A percentile compares a stretch with the other conserved stretches of the same genome.
phyloP scores from a whole-genome alignment of 2,888 invertebrate species.

The Hirtodrosophila alboralis region DNA sequence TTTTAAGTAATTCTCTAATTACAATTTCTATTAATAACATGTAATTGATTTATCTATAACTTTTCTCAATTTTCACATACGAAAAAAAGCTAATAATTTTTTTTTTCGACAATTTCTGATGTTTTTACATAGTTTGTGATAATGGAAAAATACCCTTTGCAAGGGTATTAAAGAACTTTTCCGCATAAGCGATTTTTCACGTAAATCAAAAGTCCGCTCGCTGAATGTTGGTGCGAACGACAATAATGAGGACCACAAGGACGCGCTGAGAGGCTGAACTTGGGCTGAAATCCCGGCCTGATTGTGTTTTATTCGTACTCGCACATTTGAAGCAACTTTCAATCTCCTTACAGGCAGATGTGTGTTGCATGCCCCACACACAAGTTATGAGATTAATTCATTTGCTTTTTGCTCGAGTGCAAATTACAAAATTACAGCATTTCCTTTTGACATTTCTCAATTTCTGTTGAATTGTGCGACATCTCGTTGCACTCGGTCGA shows the following conservation, averaged over 20 bases:
- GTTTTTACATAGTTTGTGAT: too few relatives aligned
- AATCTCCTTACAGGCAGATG: conserved; percentile 20
- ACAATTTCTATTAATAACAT: too few relatives aligned
- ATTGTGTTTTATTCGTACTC: too few relatives aligned
- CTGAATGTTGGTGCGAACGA: conserved; percentile 29
- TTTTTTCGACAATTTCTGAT: too few relatives aligned
- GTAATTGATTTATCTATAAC: too few relatives aligned
- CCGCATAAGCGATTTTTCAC: conserved; percentile 76
- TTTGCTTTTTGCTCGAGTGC: conserved; percentile 73
- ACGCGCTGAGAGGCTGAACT: background rate
- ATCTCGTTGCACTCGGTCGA: conserved; percentile 45
- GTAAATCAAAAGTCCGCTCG: conserved; percentile 72
- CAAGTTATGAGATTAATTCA: conserved; percentile 72
- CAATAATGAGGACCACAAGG: background rate
- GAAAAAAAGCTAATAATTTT: too few relatives aligned
- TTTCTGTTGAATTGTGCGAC: conserved; percentile 67
- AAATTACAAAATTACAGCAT: conserved; percentile 76
- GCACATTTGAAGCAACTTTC: conserved; percentile 1
- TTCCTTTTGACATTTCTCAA: conserved; percentile 77
- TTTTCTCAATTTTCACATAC: too few relatives aligned
- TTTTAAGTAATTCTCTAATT: too few relatives aligned
- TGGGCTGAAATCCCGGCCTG: too few relatives aligned
- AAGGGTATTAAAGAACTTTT: conserved; percentile 67
- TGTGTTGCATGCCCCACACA: conserved; percentile 40
- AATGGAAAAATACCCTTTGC: too few relatives aligned